Conservation (phyloP, 2,113 vertebrate species). For the Passer domesticus region DNA sequence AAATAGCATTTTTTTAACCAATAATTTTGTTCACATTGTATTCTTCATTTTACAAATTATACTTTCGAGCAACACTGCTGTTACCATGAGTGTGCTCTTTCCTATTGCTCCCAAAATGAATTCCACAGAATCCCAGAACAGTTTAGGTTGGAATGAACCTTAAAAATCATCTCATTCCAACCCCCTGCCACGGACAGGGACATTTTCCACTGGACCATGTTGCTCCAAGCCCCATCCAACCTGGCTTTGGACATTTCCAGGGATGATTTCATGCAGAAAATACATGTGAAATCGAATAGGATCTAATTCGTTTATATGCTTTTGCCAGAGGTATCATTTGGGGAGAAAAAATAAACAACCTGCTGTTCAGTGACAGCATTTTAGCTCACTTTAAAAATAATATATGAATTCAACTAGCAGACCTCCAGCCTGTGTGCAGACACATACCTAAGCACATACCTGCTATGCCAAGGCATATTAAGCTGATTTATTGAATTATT, state of each 20-base stretch:
- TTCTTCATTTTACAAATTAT: background rate
- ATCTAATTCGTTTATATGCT: background rate
- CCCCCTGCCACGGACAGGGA: background rate
- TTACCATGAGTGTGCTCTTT: background rate
- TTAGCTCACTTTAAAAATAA: background rate
- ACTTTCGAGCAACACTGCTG: background rate
- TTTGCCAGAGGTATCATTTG: background rate
- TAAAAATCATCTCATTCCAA: background rate
- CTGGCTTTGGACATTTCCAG: background rate
- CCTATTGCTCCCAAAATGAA: background rate
- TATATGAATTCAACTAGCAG: background rate
- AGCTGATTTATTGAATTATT: background rate
- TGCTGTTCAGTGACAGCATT: background rate
- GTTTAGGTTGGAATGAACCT: background rate
- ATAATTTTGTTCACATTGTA: rapidly evolving
- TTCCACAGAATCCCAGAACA: background rate
- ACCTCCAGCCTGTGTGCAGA: background rate
- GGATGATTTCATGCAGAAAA: background rate
- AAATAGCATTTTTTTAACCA: background rate
- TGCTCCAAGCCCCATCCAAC: background rate
- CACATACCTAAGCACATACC: background rate
- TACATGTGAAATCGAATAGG: background rate
- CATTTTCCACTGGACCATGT: background rate
- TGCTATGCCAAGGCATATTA: background rate
- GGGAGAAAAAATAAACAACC: background rate